Conservation (phyloP, 2,888 invertebrate genomes). For the Serripes groenlandicus region DNA sequence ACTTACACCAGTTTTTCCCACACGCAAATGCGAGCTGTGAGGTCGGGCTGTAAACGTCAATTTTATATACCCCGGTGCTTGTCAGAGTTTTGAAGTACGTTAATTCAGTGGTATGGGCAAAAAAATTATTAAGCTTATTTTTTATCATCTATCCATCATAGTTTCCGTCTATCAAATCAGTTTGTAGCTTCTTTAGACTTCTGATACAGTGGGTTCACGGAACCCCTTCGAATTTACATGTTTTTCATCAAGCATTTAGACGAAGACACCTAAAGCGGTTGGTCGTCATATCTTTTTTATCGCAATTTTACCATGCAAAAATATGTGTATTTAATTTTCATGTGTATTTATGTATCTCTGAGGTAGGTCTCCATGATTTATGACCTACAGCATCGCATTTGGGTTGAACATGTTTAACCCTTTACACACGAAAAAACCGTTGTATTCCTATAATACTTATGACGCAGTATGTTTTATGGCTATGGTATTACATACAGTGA, state of each 20-base stretch:
- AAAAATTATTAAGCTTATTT: slow-evolving; percentile 42
- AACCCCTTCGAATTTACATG: slow-evolving; percentile 40
- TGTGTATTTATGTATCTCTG: slow-evolving; percentile 50
- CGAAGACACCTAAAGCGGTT: slow-evolving; percentile 60
- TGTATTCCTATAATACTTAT: no score
- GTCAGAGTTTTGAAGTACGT: slow-evolving; percentile 16
- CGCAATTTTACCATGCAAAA: slow-evolving; percentile 53
- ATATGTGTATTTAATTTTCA: slow-evolving; percentile 66
- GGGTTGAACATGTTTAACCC: no score
- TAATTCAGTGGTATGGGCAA: slow-evolving; percentile 12
- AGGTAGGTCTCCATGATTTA: slow-evolving; percentile 67
- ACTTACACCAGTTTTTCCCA: slow-evolving; percentile 62
- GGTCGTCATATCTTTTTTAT: slow-evolving; percentile 66
- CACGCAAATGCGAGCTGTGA: slow-evolving; percentile 62
- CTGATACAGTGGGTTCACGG: background rate
- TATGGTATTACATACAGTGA: no score
- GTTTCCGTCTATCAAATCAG: slow-evolving; percentile 62
- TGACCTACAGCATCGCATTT: slow-evolving; percentile 38
- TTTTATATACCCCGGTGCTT: slow-evolving; percentile 16
- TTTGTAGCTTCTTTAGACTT: background rate
- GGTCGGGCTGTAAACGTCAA: slow-evolving; percentile 35
- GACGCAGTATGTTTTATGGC: no score
- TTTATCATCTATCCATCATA: slow-evolving; percentile 58
- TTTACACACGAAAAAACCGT: no score
- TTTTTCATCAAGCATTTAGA: slow-evolving; percentile 58